phyloP scores from a whole-genome alignment of 2,888 invertebrate species.

The Chamaedrilus cognettii region DNA sequence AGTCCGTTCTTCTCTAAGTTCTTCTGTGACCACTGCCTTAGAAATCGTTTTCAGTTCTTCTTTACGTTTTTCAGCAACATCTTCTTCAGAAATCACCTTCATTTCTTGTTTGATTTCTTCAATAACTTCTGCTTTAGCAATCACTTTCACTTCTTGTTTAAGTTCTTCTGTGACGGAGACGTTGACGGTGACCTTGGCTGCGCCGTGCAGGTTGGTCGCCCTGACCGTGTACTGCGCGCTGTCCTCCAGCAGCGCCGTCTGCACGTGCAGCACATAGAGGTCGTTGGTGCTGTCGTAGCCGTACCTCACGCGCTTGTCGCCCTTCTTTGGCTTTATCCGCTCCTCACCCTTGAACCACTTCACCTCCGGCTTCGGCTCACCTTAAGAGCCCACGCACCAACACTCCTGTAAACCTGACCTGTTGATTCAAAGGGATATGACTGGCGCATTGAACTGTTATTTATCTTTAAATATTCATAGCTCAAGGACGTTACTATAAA shows the following conservation, averaged over 20 bases:
- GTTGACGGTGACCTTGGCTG: slow-evolving; percentile 1
- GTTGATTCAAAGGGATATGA: no score
- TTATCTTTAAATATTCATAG: no score
- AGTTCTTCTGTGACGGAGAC: background rate
- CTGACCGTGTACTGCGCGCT: slow-evolving; percentile 44
- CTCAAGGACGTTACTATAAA: no score
- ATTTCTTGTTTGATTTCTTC: background rate
- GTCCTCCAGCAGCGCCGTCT: slow-evolving; percentile 37
- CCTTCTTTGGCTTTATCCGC: slow-evolving; percentile 26
- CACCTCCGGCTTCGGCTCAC: slow-evolving; percentile 35
- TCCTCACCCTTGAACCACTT: slow-evolving; percentile 38
- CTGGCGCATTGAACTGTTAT: no score
- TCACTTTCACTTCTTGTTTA: background rate
- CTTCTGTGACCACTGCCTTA: background rate
- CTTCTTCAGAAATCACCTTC: background rate
- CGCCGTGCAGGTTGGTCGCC: slow-evolving; percentile 13
- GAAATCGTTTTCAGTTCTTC: background rate
- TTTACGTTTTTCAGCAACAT: background rate
- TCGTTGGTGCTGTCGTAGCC: slow-evolving; percentile 34
- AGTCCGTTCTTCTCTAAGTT: background rate
- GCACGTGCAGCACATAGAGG: slow-evolving; percentile 39
- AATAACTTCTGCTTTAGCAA: background rate
- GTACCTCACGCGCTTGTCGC: slow-evolving; percentile 17
- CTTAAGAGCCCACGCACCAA: no score
- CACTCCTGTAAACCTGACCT: no score